phyloP scores from a whole-genome alignment of 2,888 invertebrate species.

The Volucella zonaria region DNA sequence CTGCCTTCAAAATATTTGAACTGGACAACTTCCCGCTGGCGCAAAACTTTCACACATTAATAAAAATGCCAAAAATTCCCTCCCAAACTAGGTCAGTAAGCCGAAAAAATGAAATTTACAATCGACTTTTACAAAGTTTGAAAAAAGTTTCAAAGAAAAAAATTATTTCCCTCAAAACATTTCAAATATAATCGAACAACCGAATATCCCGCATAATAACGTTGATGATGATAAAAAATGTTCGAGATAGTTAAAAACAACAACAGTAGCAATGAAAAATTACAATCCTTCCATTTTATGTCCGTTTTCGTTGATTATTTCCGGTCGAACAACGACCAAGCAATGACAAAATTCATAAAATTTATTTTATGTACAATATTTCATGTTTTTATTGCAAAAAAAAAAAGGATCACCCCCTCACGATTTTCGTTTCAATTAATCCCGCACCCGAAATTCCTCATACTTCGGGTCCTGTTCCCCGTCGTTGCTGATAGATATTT shows the following conservation, averaged over 20 bases:
- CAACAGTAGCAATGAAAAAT: conserved; percentile 31
- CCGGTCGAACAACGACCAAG: conserved; percentile 58
- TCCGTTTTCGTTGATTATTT: conserved; percentile 68
- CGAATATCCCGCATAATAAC: no score
- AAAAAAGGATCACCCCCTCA: conserved; percentile 1
- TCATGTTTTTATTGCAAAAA: conserved; percentile 33
- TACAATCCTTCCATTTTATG: conserved; percentile 66
- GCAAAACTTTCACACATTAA: no score
- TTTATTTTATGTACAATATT: conserved; percentile 29
- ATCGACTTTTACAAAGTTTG: not conserved
- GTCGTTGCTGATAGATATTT: conserved; percentile 44
- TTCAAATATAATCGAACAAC: conserved; percentile 42
- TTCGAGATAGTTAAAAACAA: not conserved
- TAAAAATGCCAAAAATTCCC: not conserved
- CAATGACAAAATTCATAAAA: conserved; percentile 30
- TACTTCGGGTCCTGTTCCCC: conserved; percentile 10
- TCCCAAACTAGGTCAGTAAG: conserved; percentile 32
- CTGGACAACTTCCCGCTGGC: no score
- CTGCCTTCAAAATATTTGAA: no score
- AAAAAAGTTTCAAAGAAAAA: no score
- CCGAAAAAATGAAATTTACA: not conserved
- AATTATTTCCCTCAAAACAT: conserved; percentile 16
- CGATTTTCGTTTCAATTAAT: conserved; percentile 68
- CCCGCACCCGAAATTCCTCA: conserved; percentile 16
- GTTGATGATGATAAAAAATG: conserved; percentile 33